Evolutionary conservation across 2,113 vertebrate genomes (phyloP).

Genomic region (Seriola dumerili): DNA sequence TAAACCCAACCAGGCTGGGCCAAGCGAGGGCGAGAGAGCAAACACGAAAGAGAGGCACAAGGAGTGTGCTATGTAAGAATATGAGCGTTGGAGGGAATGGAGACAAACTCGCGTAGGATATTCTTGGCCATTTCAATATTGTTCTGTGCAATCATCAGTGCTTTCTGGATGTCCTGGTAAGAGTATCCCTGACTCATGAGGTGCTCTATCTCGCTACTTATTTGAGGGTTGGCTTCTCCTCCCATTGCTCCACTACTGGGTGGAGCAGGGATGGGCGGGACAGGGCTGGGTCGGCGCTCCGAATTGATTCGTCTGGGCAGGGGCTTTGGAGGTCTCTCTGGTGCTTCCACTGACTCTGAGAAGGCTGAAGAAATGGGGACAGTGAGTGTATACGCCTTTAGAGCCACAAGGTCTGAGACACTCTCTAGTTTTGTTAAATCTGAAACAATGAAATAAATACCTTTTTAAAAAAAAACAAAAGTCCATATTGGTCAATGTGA

Average conservation of each 20-base stretch:
- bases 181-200: conserved; percentile 98
- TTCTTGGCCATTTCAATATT: conserved; percentile 99
- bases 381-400: neutral
- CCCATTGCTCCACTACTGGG: conserved; percentile 48
- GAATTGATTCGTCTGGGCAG: conserved; percentile 95
- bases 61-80: conserved; percentile 92
- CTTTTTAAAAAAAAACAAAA: neutral
- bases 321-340: conserved; percentile 95
- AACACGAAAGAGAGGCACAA: conserved; percentile 19
- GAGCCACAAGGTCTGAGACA: neutral
- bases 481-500: neutral
- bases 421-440: neutral
- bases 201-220: conserved; percentile 94
- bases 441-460: neutral
- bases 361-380: conserved; percentile 77
- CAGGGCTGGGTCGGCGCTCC: conserved; percentile 89
- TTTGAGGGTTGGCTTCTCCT: conserved; percentile 84
- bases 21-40: conserved; percentile 63
- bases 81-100: conserved; percentile 92
- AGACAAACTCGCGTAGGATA: conserved; percentile 97
- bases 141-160: conserved; percentile 98
- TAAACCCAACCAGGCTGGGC: conserved; percentile 60
- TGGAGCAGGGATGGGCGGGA: conserved; percentile 71
- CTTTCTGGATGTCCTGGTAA: conserved; percentile 99
- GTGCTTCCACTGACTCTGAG: conserved; percentile 88